Evolutionary conservation across 2,888 invertebrate genomes (phyloP), one percentile per base, ranked within the genome.

Genomic region (Ecdyonurus torrentis): DNA sequence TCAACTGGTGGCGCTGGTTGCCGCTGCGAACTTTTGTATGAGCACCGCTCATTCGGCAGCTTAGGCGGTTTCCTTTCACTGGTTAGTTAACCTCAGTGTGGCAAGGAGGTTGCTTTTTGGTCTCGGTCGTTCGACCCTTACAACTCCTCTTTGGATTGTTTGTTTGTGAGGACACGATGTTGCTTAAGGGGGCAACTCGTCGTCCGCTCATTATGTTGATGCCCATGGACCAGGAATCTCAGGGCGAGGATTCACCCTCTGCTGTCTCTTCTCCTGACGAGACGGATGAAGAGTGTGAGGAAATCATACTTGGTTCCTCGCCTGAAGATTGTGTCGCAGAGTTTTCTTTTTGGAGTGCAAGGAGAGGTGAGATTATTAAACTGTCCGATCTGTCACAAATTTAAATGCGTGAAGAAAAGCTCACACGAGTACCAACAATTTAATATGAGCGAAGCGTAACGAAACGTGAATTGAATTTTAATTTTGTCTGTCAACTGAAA

Each of bases 171-270:
- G 7, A 22, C 3, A 20, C 55, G 5, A 55, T 55, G 55, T n/a
- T 55, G n/a, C 22, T 55, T 5, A 55, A 55, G 55, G 55, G 55
- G 3, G 55, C 55, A n/a, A 55, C 55, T 18, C 55, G 55, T 5
- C 55, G 55, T n/a, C 55, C 55, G 19, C 7, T n/a, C 15, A 55
- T 55, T n/a, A 18, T n/a, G 19, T 7, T 22, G 19, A 20, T 55
- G 19, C 19, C 55, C n/a, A 5, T 55, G 55, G 55, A 55, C 55
- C 55, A 55, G 55, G 55, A 55, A n/a, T 55, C 55, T n/a, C 55
- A 20, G 20, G 55, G 55, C 10, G 55, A 55, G 20, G 55, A 55
- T 22, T 55, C 55, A n/a, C 55, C 55, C 19, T 55, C 55, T n/a
- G 55, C 55, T 5, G 55, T 55, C 15, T 55, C 55, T n/a, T 20